A percentile compares a stretch with the other conserved stretches of the same genome.
Conservation (phyloP, 2,113 vertebrate genomes). For the Oncorhynchus keta region DNA sequence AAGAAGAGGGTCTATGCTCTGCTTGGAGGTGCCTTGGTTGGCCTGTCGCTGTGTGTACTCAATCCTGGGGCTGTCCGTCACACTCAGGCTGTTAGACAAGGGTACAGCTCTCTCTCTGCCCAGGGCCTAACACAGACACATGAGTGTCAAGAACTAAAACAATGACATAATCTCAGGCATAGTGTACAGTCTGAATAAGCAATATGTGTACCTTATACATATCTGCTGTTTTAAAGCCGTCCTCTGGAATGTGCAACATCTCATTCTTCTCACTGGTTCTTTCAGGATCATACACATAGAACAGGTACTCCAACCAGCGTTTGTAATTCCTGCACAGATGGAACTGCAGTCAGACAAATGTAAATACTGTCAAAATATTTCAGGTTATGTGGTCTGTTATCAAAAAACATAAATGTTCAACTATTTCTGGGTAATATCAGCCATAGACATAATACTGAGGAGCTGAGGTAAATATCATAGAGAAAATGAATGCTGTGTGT, state of each 20-base stretch:
- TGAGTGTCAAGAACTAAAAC: background rate
- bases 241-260: conserved; percentile 75
- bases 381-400: no score
- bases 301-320: conserved; percentile 79
- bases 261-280: conserved; percentile 68
- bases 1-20: conserved; percentile 46
- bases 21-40: conserved; percentile 42
- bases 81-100: conserved; percentile 77
- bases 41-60: conserved; percentile 59
- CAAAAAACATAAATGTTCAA: no score
- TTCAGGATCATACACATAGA: conserved; percentile 76
- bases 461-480: background rate
- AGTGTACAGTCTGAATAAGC: no score
- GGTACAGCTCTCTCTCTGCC: conserved; percentile 67
- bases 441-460: no score
- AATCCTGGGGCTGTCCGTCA: conserved; percentile 73
- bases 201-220: conserved; percentile 56
- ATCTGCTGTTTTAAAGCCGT: conserved; percentile 75
- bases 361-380: no score
- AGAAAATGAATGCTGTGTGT: background rate
- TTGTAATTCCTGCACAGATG: conserved; percentile 68
- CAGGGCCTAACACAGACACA: conserved; percentile 51
- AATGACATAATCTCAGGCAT: background rate
- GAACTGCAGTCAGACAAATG: no score
- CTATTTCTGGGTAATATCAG: no score